Evolutionary conservation across 2,797 vertebrate genomes (phyloP).

Genomic region (Peromyscus attwateri): DNA sequence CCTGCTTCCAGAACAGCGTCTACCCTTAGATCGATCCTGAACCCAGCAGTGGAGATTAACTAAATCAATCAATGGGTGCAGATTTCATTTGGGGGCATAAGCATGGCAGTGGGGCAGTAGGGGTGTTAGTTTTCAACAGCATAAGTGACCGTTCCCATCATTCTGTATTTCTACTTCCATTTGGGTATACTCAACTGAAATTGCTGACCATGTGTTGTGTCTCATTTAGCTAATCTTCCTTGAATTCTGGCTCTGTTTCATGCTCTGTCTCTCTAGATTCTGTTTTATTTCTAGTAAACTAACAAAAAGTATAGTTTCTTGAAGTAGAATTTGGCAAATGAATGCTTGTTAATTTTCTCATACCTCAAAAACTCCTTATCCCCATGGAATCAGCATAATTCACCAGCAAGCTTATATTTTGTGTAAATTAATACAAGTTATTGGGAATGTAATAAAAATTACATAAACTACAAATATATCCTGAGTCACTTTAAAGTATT

Average conservation of each 20-base stretch:
- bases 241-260: neutral
- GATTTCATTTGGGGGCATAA: neutral
- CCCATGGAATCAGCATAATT: neutral
- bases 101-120: neutral
- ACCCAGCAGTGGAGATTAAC: neutral
- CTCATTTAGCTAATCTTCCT: neutral
- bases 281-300: slow-evolving; percentile 5
- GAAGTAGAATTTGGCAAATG: neutral
- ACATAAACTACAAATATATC: neutral
- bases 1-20: neutral
- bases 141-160: neutral
- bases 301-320: neutral
- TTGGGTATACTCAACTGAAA: neutral
- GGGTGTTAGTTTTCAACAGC: slow-evolving; percentile 51
- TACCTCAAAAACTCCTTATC: neutral
- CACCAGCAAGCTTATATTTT: slow-evolving; percentile 26
- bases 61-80: neutral
- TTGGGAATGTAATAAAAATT: slow-evolving; percentile 35
- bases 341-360: neutral
- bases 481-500: slow-evolving; percentile 38
- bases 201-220: neutral
- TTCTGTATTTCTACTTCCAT: neutral
- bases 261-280: neutral
- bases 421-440: slow-evolving; percentile 20
- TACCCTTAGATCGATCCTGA: neutral